Conservation (phyloP, 1,140 invertebrate genomes). For the Saccostrea glomerata region DNA sequence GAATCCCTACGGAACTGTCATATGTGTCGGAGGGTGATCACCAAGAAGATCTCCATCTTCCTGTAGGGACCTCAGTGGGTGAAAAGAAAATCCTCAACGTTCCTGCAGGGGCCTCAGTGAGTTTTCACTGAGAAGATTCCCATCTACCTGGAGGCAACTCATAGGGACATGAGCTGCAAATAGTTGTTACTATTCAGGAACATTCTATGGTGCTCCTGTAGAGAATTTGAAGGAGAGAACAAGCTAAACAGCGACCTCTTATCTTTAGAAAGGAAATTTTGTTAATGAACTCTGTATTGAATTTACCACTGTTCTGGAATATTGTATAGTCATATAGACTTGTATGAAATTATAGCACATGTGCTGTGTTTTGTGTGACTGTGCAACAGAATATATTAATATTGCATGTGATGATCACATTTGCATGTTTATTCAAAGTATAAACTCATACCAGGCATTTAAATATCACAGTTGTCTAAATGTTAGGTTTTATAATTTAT, state of each 20-base stretch:
- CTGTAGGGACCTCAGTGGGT: not conserved
- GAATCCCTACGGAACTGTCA: constrained; percentile 91
- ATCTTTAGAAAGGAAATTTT: not conserved
- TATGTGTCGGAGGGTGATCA: constrained; percentile 94
- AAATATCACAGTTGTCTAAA: not conserved
- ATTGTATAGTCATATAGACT: constrained; percentile 5
- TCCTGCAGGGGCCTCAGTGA: no score
- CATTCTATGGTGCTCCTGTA: not conserved
- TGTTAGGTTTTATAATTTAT: no score
- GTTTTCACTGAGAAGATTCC: not conserved
- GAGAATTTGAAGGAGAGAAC: not conserved
- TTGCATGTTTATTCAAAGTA: not conserved
- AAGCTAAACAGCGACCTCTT: not conserved
- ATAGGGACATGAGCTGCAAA: not conserved
- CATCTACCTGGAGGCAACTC: not conserved
- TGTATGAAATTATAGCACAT: constrained; percentile 28
- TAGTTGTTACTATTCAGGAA: not conserved
- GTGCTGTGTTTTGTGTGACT: constrained; percentile 9
- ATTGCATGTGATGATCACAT: not conserved
- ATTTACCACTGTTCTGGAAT: not conserved
- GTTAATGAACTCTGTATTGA: not conserved
- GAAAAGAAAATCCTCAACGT: no score
- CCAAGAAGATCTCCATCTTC: constrained; percentile 85
- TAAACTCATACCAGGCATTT: not conserved
- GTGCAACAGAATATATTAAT: not conserved